Evolutionary conservation across 2,888 invertebrate species (phyloP).

Genomic region (Synanthedon tipuliformis): DNA sequence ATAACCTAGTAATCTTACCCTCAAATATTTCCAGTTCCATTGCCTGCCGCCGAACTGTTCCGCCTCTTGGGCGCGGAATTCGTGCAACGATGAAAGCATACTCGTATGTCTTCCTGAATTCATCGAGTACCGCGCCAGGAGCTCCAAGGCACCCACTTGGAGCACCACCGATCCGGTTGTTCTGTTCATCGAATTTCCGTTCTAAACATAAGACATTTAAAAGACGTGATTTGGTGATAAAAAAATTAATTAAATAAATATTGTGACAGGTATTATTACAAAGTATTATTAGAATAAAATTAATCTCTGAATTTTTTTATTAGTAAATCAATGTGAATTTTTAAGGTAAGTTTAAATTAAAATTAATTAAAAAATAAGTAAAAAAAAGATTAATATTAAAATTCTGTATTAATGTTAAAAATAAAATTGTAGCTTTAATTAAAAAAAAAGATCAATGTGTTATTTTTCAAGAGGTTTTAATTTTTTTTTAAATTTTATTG

Average conservation of each 20-base stretch:
- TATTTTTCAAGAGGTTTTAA: no score
- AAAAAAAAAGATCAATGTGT: no score
- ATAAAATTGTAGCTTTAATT: no score
- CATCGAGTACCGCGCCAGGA: conserved; percentile 59
- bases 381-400: no score
- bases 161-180: conserved; percentile 58
- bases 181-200: conserved; percentile 32
- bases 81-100: conserved; percentile 66
- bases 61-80: conserved; percentile 62
- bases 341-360: no score
- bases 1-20: conserved; percentile 42
- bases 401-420: no score
- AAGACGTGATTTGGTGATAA: background rate
- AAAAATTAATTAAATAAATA: background rate
- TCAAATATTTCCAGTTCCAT: conserved; percentile 75
- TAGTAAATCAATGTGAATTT: no score
- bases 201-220: conserved; percentile 16
- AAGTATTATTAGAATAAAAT: no score
- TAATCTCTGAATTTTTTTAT: no score
- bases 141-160: conserved; percentile 55
- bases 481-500: no score
- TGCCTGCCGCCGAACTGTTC: conserved; percentile 68
- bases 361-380: no score
- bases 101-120: conserved; percentile 57
- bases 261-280: no score